Evolutionary conservation across 2,888 invertebrate genomes (phyloP), one percentile per base, ranked within the genome.

Genomic region (Hylaea fasciaria): DNA sequence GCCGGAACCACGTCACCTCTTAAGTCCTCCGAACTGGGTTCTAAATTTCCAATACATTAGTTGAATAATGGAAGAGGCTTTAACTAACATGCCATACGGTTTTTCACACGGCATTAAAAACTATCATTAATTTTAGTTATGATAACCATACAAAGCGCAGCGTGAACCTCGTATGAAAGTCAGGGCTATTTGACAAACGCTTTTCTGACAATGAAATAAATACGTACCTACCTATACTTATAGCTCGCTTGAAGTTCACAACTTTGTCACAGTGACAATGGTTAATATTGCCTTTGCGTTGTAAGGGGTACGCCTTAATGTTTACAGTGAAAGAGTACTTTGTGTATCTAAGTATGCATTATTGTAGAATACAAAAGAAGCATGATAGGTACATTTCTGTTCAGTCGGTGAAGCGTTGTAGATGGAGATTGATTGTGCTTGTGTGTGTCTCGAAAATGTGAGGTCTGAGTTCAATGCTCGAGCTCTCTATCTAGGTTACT

Each of bases 401-500:
- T 55, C 57, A 66, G 59, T 41, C 65, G 52, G 61, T 64, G 68
- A 73, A 68, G 72, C 74, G 74, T 76, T 55, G 66, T 66, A 69
- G 70, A 74, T 60, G 66, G 62, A 78, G 77, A 81, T 80, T 78
- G 74, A 81, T 81, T 65, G 70, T 59, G 60, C 57, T 61, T 57
- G 69, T 66, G 28, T 45, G 44, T 51, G 39, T 8, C 53, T 45
- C 64, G 49, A 39, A 57, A 54, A 50, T 56, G 56, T 68, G 72
- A 75, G 78, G 77, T 74, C 72, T 62, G 35, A 67, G 80, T 78
- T 80, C 77, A 80, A 77, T 74, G 78, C 66, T 76, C 76, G 63
- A 41, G 37, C 14, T 53, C 61, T 52, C 57, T 58, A 54, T 45
- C 39, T 54, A 59, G 49, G 59, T 59, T 54, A 46, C 45, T 64